Evolutionary conservation across 1,140 invertebrate species (phyloP), one percentile per base, ranked within the genome.

Genomic region (Orussus abietinus): DNA sequence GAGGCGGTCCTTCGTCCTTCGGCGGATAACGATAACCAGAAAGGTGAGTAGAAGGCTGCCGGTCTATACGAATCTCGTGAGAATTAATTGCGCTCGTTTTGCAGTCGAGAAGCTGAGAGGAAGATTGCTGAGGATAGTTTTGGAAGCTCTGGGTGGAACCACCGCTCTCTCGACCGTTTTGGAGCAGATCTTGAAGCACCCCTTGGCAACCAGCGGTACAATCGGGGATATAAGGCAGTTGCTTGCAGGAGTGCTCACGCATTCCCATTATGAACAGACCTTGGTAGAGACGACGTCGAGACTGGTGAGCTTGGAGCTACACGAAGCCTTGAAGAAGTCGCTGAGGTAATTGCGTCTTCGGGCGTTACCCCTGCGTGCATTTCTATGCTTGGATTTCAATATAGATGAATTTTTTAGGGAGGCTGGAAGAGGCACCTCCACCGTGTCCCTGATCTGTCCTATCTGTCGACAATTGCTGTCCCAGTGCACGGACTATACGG

Each of bases 161-260:
- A 70, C 66, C 10, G 64, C 69, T 25, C 34, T 74, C 1, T 70
- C 70, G 1, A 60, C 53, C 4, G 68, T 74, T 38, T 41, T 74
- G 26, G 70, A 74, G 36, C 60, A 70, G 43, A 72, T 74, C 42
- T 44, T 74, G 20, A 71, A 71, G 47, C 69, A 74, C 55, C 70
- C 70, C 15, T 40, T 71, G 38, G 63, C 65, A n/a, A 72, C 63
- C 17, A 61, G 66, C 33, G 71, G 69, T 9, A 72, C 69, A 1
- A 71, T 74, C 36, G 70, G 70, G 29, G 71, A 74, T 44, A 69
- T 74, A 39, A 47, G 67, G 40, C 62, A 66, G 48, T 41, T 74
- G 3, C 40, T 72, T 1, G 66, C 64, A 13, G 64, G 68, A n/a
- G 71, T 74, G 10, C 53, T 74, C 10, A 65, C 60, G 11, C 69